Conservation (phyloP, 2,113 vertebrate genomes). For the Poeciliopsis prolifica region DNA sequence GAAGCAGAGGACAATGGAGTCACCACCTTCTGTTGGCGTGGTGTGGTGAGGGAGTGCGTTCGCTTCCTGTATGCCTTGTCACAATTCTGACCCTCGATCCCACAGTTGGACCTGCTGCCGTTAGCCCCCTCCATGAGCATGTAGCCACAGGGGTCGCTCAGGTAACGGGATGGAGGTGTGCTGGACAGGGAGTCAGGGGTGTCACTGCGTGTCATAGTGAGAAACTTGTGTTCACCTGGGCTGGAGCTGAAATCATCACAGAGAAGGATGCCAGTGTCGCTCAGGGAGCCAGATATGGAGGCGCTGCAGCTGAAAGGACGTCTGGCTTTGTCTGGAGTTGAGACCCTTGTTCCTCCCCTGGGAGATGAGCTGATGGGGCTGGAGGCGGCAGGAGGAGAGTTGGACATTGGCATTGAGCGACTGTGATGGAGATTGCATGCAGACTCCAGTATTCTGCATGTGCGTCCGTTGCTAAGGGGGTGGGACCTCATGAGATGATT, state of each 20-base stretch:
- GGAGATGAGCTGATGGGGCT: constrained; percentile 90
- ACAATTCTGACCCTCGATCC: constrained; percentile 58
- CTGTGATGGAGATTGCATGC: constrained; percentile 84
- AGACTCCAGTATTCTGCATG: constrained; percentile 71
- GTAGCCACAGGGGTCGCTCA: constrained; percentile 84
- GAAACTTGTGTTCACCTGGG: constrained; percentile 84
- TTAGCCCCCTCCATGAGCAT: constrained; percentile 88
- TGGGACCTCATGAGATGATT: constrained; percentile 84
- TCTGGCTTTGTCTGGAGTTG: constrained; percentile 83
- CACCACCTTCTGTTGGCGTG: constrained; percentile 81
- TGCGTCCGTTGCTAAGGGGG: constrained; percentile 76
- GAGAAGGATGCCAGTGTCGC: constrained; percentile 91
- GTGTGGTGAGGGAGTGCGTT: constrained; percentile 90
- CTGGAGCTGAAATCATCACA: constrained; percentile 93
- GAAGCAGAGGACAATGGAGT: constrained; percentile 89
- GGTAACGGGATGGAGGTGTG: constrained; percentile 85
- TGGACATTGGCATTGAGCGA: constrained; percentile 86
- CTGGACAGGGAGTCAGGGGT: constrained; percentile 90
- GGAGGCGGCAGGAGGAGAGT: constrained; percentile 85
- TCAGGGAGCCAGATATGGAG: constrained; percentile 92
- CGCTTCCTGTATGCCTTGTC: constrained; percentile 88
- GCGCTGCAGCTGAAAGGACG: constrained; percentile 89
- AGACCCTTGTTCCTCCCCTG: constrained; percentile 81
- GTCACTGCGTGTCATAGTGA: constrained; percentile 84
- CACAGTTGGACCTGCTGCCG: constrained; percentile 35